Conservation (phyloP, 1,140 invertebrate species). For the Apis florea region DNA sequence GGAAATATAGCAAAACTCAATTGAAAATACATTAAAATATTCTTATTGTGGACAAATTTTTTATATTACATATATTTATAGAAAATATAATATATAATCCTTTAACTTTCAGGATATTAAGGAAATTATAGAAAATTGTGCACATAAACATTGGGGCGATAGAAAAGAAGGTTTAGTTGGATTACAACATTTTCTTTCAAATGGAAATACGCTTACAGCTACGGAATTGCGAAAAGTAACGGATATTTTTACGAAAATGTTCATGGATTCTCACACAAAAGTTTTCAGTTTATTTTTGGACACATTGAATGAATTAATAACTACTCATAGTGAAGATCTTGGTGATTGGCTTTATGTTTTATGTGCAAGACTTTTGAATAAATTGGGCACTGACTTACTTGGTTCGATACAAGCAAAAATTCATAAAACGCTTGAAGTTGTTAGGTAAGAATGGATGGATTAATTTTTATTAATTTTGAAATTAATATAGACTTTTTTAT, state of each 20-base stretch:
- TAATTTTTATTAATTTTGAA: no score
- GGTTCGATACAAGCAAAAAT: slow-evolving; percentile 95
- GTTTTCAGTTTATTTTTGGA: slow-evolving; percentile 96
- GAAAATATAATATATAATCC: not conserved
- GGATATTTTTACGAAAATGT: slow-evolving; percentile 97
- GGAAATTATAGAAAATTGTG: slow-evolving; percentile 93
- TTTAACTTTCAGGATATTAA: slow-evolving; percentile 86
- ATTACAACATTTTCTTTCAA: slow-evolving; percentile 87
- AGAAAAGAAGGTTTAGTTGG: slow-evolving; percentile 94
- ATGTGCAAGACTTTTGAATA: slow-evolving; percentile 85
- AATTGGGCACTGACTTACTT: slow-evolving; percentile 93
- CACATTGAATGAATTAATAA: slow-evolving; percentile 92
- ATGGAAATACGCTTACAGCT: slow-evolving; percentile 85
- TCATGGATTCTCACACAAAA: slow-evolving; percentile 98
- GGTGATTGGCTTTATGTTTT: slow-evolving; percentile 95
- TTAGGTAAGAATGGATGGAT: slow-evolving; percentile 84
- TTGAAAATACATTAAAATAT: not conserved
- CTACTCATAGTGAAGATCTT: slow-evolving; percentile 92
- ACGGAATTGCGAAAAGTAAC: slow-evolving; percentile 90
- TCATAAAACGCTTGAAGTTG: slow-evolving; percentile 91
- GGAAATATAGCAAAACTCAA: not conserved
- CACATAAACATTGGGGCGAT: slow-evolving; percentile 94
- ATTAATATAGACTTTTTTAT: not conserved
- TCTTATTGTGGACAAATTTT: rapidly evolving
- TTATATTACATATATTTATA: not conserved